Percentiles rank a stretch among this genome's conserved stretches.
Evolutionary conservation across 2,113 vertebrate genomes (phyloP).

Genomic region (Fregetta grallaria): DNA sequence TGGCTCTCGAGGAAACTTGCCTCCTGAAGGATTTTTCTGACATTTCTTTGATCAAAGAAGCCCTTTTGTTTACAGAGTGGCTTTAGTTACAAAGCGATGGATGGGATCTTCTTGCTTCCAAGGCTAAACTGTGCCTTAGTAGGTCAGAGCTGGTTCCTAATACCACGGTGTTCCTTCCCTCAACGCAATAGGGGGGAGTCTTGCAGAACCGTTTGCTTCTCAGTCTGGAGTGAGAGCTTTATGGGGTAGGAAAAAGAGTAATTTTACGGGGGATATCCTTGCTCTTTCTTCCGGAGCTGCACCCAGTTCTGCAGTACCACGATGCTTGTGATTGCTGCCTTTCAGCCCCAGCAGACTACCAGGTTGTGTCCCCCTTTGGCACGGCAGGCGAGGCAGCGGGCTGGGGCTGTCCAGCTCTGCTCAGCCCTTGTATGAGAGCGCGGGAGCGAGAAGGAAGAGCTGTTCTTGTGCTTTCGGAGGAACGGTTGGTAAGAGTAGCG

Average conservation of each 20-base stretch:
- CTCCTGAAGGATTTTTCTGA: not conserved
- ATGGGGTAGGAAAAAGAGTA: not conserved
- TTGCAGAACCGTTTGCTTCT: not conserved
- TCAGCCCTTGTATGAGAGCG: not conserved
- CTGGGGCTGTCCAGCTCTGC: not conserved
- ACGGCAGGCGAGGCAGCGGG: not conserved
- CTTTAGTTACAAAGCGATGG: not conserved
- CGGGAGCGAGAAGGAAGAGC: not conserved
- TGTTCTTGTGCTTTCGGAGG: not conserved
- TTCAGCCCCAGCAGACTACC: not conserved
- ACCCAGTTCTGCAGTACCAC: too few relatives aligned
- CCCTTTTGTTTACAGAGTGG: not conserved
- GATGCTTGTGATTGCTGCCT: fast-evolving
- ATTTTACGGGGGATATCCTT: not conserved
- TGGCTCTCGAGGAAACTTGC: not conserved
- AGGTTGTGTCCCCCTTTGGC: not conserved
- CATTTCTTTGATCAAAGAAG: not conserved
- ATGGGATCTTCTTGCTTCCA: not conserved
- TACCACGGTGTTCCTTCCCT: not conserved
- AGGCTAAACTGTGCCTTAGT: not conserved
- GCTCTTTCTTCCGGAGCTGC: not conserved
- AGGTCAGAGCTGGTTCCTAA: not conserved
- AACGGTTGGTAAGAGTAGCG: too few relatives aligned
- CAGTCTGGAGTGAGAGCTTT: not conserved
- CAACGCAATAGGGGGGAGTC: fast-evolving